Evolutionary conservation across 2,797 vertebrate species (phyloP), one percentile per base, ranked within the genome.

Genomic region (Spinus pinus): DNA sequence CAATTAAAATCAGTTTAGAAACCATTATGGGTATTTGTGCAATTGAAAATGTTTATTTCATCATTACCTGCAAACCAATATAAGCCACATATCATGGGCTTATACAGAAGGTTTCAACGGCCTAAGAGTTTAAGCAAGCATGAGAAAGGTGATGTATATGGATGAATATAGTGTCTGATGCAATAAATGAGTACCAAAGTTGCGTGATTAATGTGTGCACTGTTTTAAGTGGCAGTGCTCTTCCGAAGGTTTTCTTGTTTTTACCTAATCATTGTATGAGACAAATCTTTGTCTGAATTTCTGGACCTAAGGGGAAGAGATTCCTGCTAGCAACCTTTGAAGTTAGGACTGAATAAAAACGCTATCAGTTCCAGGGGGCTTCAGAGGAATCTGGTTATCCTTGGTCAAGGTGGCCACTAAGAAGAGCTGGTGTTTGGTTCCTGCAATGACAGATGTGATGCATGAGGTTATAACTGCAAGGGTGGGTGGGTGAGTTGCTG

Each of bases 141-240:
- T 44, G 64, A 81, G 31, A 79, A 57, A 27, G 10, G 37, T 49
- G 49, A 30, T 39, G 1, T 19, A 8, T 49, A 12, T 27, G 27
- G 37, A 27, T 51, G 35, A 49, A 33, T 62, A 13, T 33, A 49
- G 22, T 23, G 9, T 58, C 25, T 83, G 12, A 66, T 31, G 27
- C 19, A 72, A 25, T 51, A 35, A 15, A 7, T 3, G 4, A 69
- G 13, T 46, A 49, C 21, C 14, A 2, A 49, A 67, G 28, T 81
- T 15, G 4, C 3, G 21, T 51, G 15, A 27, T 78, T 37, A 49
- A 12, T 11, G 4, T 8, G 4, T 21, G 12, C 2, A 0, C 31
- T 44, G 14, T 50, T 72, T 31, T 4, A 91, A 69, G 22, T 30
- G 42, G 35, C 37, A 54, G 0, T 47, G 46, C 15, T 49, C 16